These are phyloP conservation scores for Rutilus rutilus DNA, from an alignment of 2,113 vertebrate genomes.

Conservation along the genomic window DNA sequence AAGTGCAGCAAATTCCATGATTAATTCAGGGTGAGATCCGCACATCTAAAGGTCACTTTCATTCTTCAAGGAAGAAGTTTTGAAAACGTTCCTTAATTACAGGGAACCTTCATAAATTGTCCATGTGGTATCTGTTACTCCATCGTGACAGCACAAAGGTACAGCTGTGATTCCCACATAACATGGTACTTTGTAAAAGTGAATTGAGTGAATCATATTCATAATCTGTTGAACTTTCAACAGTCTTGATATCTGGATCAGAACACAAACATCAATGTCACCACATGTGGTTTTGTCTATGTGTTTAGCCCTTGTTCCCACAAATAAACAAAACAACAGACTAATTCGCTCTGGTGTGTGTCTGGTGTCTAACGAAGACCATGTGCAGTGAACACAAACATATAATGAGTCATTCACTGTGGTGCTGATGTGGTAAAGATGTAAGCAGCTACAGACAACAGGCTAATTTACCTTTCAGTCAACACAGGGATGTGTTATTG, in stretches of 20 bases:
- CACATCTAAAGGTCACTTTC: slow-evolving; percentile 32
- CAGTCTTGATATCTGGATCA: not conserved
- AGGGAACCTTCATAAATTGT: slow-evolving; percentile 6
- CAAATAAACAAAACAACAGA: slow-evolving; percentile 36
- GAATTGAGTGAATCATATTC: not conserved
- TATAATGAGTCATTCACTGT: slow-evolving; percentile 40
- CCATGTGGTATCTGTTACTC: slow-evolving; percentile 26
- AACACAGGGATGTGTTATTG: not conserved
- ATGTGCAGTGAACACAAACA: slow-evolving; percentile 54
- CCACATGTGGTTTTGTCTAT: slow-evolving; percentile 12
- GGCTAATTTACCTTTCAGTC: slow-evolving; percentile 37
- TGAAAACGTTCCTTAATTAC: slow-evolving; percentile 40
- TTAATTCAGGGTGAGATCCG: slow-evolving; percentile 17
- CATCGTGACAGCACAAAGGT: slow-evolving; percentile 10
- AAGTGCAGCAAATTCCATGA: not conserved
- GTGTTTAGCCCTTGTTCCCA: slow-evolving; percentile 30
- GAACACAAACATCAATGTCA: not conserved
- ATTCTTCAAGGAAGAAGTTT: slow-evolving; percentile 18
- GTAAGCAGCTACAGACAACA: not conserved
- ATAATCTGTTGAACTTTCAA: not conserved
- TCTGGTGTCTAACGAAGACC: slow-evolving; percentile 46
- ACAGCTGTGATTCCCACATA: slow-evolving; percentile 41
- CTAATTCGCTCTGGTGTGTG: slow-evolving; percentile 23
- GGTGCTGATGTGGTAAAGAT: slow-evolving; percentile 16
- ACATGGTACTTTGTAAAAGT: slow-evolving; percentile 13